Base-by-base conservation (phyloP, 2,888 invertebrate genomes). In the Trachelus troglodyta region DNA sequence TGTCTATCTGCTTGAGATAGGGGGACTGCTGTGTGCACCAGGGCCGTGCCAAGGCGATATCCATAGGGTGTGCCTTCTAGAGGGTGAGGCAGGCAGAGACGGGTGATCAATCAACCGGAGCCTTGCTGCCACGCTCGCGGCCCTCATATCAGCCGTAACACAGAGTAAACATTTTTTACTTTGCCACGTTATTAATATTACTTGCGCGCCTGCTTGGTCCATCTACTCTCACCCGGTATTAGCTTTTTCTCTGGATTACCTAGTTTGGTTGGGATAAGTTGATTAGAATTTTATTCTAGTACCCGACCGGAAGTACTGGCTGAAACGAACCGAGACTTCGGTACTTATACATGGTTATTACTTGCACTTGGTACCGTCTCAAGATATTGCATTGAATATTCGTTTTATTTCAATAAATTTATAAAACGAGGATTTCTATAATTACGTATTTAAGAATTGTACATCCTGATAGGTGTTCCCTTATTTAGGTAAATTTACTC, bases 101-200 rank as follows among this genome's bases (percentile, higher is more conserved):
- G 84, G 84, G 87, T 90, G 91, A 91, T 91, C 91, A 91, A 91
- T 91, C 84, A 86, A 86, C 84, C 88, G 89, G 76, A 69, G 75
- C 75, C 89, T 87, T 85, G 88, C 88, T 88, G 90, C 90, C 87
- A 88, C 85, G 88, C 89, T 87, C 89, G 87, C 88, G 87, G 89
- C 89, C 89, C 90, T 89, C 89, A 88, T 89, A 89, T 89, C 89
- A 88, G 88, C 88, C 88, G 85, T 88, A 88, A 89, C 89, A 89
- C 89, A 90, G 89, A 87, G 89, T 89, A 89, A 90, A 90, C 89
- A 90, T 91, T 91, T 91, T 91, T 91, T 91, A 91, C 91, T 88
- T 86, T 87, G 90, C 86, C 87, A 86, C 90, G 90, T 91, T 91
- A 91, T 89, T 91, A 89, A 89, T 91, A 90, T 90, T 89, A 87